Base-by-base conservation (phyloP, 2,888 invertebrate genomes). In the Laspeyria flexula region DNA sequence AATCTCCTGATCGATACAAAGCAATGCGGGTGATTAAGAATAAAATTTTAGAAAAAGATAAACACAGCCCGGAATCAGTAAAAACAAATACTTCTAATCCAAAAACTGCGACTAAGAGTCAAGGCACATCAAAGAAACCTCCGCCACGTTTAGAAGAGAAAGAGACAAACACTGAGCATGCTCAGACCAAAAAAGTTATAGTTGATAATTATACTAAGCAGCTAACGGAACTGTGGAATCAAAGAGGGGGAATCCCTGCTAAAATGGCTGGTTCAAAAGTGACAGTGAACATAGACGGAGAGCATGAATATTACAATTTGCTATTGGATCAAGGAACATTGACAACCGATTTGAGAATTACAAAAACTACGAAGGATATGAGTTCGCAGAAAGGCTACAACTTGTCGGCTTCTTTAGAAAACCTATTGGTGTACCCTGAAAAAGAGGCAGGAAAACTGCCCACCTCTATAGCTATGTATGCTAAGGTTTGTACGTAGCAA, bases 241-340 rank as follows among this genome's bases (percentile, higher is more conserved):
- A 58, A 49, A 62, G 40, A 30, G 55, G 66, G 34, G 38, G 42
- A 1, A 59, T 56, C 27, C 57, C 54, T 6, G 59, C 73, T 1
- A 74, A 59, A 52, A 67, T 60, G 25, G 58, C 69, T 27, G 65
- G 70, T 29, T 87, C 90, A 7, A 82, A 76, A 59, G 71, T 87
- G 6, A 75, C 82, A 11, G 66, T 88, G 23, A 83, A 85, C 56
- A 85, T 89, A 46, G 81, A 88, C 9, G 79, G 76, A 40, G 81
- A 83, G 11, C 79, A 76, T 15, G 87, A 88, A 53, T 64, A 59
- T 47, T 90, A 86, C 52, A 78, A 86, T 57, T 75, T 88, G 4
- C 49, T 73, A 35, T 78, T 86, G 45, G 72, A 77, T 49, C 79
- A 81, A 49, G 73, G 71, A 31, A 60, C 73, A 30, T 38, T 60